Evolutionary conservation across 2,888 invertebrate species (phyloP).

Genomic region (Megalurothrips usitatus): DNA sequence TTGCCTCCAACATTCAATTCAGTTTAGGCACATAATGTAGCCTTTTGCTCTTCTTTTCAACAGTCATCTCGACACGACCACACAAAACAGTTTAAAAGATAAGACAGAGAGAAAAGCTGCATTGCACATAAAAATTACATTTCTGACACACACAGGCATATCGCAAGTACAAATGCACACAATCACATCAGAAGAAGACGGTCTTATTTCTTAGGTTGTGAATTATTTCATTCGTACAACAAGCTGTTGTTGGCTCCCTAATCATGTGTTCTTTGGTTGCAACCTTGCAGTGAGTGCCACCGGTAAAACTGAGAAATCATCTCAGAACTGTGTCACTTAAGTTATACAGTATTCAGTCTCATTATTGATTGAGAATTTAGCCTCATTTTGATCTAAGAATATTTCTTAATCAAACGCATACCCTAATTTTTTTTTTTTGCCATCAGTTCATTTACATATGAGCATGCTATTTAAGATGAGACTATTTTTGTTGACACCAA

Average conservation of each 20-base stretch:
- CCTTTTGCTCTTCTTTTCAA: background rate
- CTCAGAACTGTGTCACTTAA: background rate
- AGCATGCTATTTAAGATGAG: too few relatives aligned
- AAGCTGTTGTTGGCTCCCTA: too few relatives aligned
- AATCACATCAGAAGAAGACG: background rate
- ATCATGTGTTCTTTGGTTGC: background rate
- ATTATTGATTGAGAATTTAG: background rate
- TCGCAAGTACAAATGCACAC: background rate
- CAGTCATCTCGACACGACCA: background rate
- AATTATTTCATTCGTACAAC: too few relatives aligned
- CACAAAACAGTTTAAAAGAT: background rate
- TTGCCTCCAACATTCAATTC: background rate
- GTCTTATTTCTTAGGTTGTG: too few relatives aligned
- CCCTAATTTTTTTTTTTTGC: too few relatives aligned
- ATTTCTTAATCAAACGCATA: too few relatives aligned
- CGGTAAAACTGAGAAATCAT: background rate
- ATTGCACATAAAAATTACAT: conserved; percentile 9
- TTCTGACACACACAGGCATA: background rate
- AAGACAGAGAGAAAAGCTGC: background rate
- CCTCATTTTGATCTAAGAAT: background rate
- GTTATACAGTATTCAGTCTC: conserved; percentile 1
- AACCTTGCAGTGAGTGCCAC: background rate
- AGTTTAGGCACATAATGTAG: background rate
- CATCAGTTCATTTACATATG: too few relatives aligned
- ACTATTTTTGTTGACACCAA: too few relatives aligned